These are phyloP conservation scores for Cryptus viduatorius DNA, from an alignment of 2,888 invertebrate genomes.

Conservation along the genomic window DNA sequence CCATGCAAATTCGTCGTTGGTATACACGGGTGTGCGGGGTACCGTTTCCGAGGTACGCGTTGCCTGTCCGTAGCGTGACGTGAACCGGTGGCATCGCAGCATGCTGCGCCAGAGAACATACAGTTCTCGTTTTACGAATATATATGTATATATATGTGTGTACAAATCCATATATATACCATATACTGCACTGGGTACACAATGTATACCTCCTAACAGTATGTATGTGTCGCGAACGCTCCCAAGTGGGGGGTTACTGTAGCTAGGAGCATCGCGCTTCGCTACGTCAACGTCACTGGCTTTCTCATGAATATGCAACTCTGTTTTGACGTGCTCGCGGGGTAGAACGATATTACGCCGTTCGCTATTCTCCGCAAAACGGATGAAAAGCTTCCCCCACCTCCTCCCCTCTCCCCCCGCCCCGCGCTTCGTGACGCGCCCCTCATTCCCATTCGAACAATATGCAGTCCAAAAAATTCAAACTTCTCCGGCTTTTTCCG, in stretches of 20 bases:
- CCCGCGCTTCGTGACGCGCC: too few relatives aligned
- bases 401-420: neutral
- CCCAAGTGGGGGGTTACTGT: constrained; percentile 14
- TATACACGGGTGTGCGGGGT: constrained; percentile 37
- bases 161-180: neutral
- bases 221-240: constrained; percentile 20
- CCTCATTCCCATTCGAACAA: constrained; percentile 42
- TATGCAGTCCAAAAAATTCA: constrained; percentile 50
- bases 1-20: constrained; percentile 72
- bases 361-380: constrained; percentile 55
- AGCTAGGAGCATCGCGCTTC: constrained; percentile 28
- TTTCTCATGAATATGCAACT: constrained; percentile 79
- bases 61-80: constrained; percentile 43
- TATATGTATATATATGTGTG: neutral
- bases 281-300: constrained; percentile 65
- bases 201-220: constrained; percentile 1
- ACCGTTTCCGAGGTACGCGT: constrained; percentile 41
- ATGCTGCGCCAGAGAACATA: constrained; percentile 68
- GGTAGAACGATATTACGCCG: constrained; percentile 55
- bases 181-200: neutral
- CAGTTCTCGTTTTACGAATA: constrained; percentile 10
- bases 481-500: constrained; percentile 13
- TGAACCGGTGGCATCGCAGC: constrained; percentile 54
- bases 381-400: constrained; percentile 59
- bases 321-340: constrained; percentile 72